Base-by-base conservation (phyloP, 2,797 vertebrate genomes). In the Petrocephalus schoutedeni region DNA sequence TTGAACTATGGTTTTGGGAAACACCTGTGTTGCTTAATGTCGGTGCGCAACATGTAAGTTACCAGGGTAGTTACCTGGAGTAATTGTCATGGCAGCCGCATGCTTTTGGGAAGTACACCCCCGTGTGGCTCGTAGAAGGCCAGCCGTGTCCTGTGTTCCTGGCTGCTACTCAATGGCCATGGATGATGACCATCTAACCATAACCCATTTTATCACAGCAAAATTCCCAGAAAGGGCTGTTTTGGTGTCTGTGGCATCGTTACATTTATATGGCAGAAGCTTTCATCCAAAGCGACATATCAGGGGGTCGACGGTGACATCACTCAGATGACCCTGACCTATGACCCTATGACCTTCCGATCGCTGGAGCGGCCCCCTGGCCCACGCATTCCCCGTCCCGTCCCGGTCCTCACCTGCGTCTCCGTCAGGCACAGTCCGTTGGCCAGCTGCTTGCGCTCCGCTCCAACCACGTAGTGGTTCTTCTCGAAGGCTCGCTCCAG, bases 381-480 rank as follows among this genome's bases (percentile, higher is more conserved):
- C 21, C 59, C 21, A 28, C 59, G 28, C 21, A 2, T 0, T 87
- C 82, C 51, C 32, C 28, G 61, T 14, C 36, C 59, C 2, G 12
- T 45, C 54, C 86, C 64, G 16, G 36, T 32, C 59, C 90, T 92
- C 85, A 94, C 93, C 93, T 94, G 93, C 21, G 93, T 94, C 89
- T 94, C 93, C 16, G 93, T 94, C 16, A 94, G 92, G 82, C 93
- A 93, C 56, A 94, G 89, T 41, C 92, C 91, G 5, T 92, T 93
- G 89, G 93, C 93, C 59, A 94, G 90, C 90, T 94, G 93, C 87
- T 94, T 94, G 64, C 93, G 88, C 59, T 94, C 93, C 0, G 93
- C 93, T 16, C 93, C 93, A 74, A 94, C 93, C 56, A 94, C 93
- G 2, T 94, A 94, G 90, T 94, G 93, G 89, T 93, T 93, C 89